Evolutionary conservation across 2,113 vertebrate species (phyloP), one percentile per base, ranked within the genome.

Genomic region (Zootoca vivipara): DNA sequence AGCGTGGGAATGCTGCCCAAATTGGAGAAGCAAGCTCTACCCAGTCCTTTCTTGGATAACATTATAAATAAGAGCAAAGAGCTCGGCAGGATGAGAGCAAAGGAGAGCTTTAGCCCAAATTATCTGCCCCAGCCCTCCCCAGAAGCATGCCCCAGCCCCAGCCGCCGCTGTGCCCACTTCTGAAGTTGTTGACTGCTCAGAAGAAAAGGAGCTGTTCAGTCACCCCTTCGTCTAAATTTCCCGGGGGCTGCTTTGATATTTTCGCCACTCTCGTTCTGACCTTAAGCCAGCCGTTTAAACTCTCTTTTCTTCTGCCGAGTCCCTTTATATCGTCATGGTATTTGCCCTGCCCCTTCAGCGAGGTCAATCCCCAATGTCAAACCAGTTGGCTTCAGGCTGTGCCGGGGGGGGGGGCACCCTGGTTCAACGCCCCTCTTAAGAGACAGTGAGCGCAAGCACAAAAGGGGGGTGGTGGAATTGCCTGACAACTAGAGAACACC

Each of bases 361-460:
- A 91, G 70, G n/a, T 93, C 91, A 91, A 91, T 93, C 89, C 87
- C 78, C 69, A 70, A 82, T 89, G 78, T 75, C 85, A 69, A 85
- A 89, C 13, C 89, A 62, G 90, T 89, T 85, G 1, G 72, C 65
- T 85, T 30, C 26, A 94, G 89, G 89, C 83, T 78, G n/a, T 70
- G 10, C 64, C 83, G 83, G 91, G 88, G 78, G 67, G 78, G 10
- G 46, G 46, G 46, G 10, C 46, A 12, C 9, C 46, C 42, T 13
- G 42, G 30, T 52, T 56, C 30, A 52, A 52, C 2, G 46, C 46
- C 46, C 46, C 46, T 52, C 46, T 52, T 52, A 52, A 52, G 46
- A 52, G 46, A 52, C 10, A 9, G 10, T 52, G 46, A 52, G 46
- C 46, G 46, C 10, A 52, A 52, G 8, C 9, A 46, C 46, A 46